Evolutionary conservation across 2,888 invertebrate species (phyloP).

Genomic region (Mesorhabditis spiculigera): DNA sequence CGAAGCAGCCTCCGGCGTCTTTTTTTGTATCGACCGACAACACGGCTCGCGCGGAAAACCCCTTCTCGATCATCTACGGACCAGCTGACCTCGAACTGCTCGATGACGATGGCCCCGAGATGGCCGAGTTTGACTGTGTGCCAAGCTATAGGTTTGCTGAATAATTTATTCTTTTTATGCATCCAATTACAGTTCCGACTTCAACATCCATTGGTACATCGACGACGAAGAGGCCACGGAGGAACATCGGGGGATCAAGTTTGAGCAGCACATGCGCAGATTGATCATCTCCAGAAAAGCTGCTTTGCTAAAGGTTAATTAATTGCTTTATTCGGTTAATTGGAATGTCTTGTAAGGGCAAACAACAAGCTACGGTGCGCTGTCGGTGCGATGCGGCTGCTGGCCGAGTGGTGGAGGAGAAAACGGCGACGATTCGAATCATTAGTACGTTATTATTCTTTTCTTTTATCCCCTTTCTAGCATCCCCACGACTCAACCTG

Average conservation of each 20-base stretch:
- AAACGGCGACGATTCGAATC: background rate
- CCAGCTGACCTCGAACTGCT: slow-evolving; percentile 21
- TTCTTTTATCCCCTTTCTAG: background rate
- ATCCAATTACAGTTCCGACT: slow-evolving; percentile 7
- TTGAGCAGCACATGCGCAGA: background rate
- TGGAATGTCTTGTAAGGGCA: background rate
- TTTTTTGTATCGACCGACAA: background rate
- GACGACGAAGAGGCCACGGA: background rate
- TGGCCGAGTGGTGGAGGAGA: background rate
- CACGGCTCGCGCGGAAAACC: background rate
- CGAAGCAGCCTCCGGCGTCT: slow-evolving; percentile 7
- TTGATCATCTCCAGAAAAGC: background rate
- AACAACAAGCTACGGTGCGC: background rate
- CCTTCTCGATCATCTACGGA: slow-evolving; percentile 26
- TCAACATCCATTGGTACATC: background rate
- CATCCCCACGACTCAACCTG: background rate
- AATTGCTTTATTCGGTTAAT: background rate
- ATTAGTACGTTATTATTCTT: background rate
- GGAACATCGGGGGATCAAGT: background rate
- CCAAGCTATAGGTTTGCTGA: slow-evolving; percentile 9
- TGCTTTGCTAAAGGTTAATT: background rate
- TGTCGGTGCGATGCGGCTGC: slow-evolving; percentile 1
- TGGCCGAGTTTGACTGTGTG: slow-evolving; percentile 21
- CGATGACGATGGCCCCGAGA: slow-evolving; percentile 2
- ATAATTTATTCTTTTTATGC: background rate